Evolutionary conservation across 37 sponge, comb jelly and placozoan species (phyloP).

Genomic region (Spongilla lacustris): DNA sequence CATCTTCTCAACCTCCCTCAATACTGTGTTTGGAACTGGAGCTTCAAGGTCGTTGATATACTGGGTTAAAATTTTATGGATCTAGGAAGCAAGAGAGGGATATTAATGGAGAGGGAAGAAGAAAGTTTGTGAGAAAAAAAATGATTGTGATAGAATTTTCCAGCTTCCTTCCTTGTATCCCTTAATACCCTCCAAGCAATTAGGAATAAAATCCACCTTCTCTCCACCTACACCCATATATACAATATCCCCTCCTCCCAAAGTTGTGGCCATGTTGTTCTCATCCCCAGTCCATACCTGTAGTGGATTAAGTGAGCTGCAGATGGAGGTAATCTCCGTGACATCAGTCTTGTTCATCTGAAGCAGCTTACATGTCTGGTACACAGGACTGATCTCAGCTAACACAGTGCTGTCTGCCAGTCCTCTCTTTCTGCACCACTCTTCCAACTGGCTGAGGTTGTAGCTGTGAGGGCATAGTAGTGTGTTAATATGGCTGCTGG

Average conservation of each 20-base stretch:
- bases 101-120: no score
- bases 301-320: constrained; percentile 75
- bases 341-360: constrained; percentile 86
- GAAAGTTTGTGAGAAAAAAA: no score
- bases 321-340: constrained; percentile 65
- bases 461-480: constrained; percentile 52
- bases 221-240: no score
- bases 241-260: no score
- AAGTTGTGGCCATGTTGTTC: background rate
- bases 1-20: constrained; percentile 43
- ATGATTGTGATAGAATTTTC: no score
- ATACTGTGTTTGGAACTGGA: constrained; percentile 80
- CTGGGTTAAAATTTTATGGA: constrained; percentile 89
- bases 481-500: background rate
- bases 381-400: constrained; percentile 56
- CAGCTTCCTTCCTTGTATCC: no score
- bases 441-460: constrained; percentile 88
- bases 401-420: constrained; percentile 45
- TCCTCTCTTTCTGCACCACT: constrained; percentile 68
- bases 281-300: constrained; percentile 55
- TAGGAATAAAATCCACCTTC: no score
- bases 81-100: constrained; percentile 26
- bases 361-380: constrained; percentile 85
- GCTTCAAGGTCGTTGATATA: constrained; percentile 87
- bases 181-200: no score